Base-by-base conservation (phyloP, 2,797 vertebrate genomes). In the Acanthurus leucopareius region DNA sequence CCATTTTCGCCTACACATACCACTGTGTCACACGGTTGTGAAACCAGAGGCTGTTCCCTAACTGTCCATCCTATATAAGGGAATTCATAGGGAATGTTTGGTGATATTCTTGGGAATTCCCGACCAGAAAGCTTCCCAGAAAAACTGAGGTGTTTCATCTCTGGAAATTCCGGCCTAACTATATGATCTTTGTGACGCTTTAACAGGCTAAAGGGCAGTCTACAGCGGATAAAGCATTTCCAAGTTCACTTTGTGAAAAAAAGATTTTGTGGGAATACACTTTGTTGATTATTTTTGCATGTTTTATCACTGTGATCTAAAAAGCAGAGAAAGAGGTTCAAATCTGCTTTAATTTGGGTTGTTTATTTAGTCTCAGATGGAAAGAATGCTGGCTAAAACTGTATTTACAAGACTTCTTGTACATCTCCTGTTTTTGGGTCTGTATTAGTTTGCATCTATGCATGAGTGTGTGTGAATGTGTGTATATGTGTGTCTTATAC, bases 341-440 rank as follows among this genome's bases (percentile, higher is more conserved):
- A 73, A 88, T 84, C 72, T 65, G 66, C 65, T 86, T 82, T 82
- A 80, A 88, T 93, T 91, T 85, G 59, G 73, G 76, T 53, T 92
- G 92, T 94, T 95, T 94, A 93, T 94, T 95, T 94, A 88, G 88
- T 88, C 84, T 91, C 69, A 77, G 51, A 89, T 83, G 82, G 87
- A 92, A 90, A 85, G 88, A 92, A 93, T 90, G 79, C 77, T 69
- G 89, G 67, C 80, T 88, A 53, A 93, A 92, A 93, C 69, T 64
- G 52, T 91, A 91, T 94, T 94, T 92, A 91, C 71, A 88, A 80
- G 88, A 84, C 82, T 90, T 75, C 76, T 84, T 75, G 77, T 67
- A 75, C 77, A 88, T 91, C 83, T 82, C 83, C 72, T 84, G 70
- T 84, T 79, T 75, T 84, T n/a, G 63, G 54, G 61, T 67, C 56